These are phyloP conservation scores for Polyergus mexicanus DNA, from an alignment of 1,140 invertebrate genomes.

Conservation along the genomic window DNA sequence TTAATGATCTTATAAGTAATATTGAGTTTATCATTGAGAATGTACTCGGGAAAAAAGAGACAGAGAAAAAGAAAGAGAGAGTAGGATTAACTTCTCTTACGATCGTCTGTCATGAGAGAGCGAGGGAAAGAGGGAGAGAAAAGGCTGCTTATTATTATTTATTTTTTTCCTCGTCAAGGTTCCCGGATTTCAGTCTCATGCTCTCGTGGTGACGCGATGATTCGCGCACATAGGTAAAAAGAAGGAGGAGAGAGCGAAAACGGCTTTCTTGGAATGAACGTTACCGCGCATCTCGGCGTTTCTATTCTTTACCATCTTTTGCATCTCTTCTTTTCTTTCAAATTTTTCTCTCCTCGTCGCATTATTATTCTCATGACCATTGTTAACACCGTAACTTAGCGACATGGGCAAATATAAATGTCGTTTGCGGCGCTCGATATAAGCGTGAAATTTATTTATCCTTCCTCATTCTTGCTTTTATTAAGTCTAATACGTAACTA, in stretches of 20 bases:
- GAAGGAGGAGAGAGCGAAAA: constrained; percentile 44
- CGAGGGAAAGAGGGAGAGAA: constrained; percentile 1
- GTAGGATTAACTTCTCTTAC: constrained; percentile 71
- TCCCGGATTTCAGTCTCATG: constrained; percentile 48
- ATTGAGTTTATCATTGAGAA: neutral
- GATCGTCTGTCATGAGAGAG: constrained; percentile 41
- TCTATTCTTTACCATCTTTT: constrained; percentile 20
- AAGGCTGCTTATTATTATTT: constrained; percentile 74
- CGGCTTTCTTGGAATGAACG: constrained; percentile 33
- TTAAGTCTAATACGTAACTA: neutral
- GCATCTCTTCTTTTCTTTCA: neutral
- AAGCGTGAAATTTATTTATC: neutral
- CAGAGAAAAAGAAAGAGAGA: neutral
- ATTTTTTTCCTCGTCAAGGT: constrained; percentile 74
- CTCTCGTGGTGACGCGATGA: constrained; percentile 26
- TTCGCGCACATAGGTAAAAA: constrained; percentile 45
- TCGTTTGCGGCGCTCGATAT: neutral
- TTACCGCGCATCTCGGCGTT: constrained; percentile 8
- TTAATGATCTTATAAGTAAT: neutral
- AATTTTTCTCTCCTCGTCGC: constrained; percentile 5
- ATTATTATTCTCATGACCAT: neutral
- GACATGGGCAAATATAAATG: neutral
- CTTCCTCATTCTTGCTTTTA: neutral
- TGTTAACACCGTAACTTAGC: neutral
- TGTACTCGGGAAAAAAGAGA: neutral